Evolutionary conservation across 2,113 vertebrate species (phyloP).

Genomic region (Mohoua ochrocephala): DNA sequence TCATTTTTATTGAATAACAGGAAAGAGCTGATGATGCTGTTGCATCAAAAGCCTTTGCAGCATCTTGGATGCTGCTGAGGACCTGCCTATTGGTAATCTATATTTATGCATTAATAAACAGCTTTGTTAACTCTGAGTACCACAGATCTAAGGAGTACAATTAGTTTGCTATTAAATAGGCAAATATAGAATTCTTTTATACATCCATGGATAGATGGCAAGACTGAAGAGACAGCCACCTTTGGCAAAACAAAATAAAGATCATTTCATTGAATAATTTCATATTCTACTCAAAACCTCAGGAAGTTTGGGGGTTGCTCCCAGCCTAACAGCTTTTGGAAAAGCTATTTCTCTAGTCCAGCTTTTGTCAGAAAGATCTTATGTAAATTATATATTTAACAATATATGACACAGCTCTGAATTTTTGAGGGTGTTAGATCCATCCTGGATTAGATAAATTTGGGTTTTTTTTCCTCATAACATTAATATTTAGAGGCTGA

Average conservation of each 20-base stretch:
- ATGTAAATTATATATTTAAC: neutral
- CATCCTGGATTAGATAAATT: neutral
- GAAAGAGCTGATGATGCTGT: neutral
- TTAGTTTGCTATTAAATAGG: constrained; percentile 3
- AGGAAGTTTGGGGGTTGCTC: neutral
- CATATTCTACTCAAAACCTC: neutral
- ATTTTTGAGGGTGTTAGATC: neutral
- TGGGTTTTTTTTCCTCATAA: neutral
- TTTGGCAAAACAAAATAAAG: neutral
- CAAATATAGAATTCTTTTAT: neutral
- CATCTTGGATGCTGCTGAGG: neutral
- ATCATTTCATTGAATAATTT: neutral
- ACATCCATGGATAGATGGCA: neutral
- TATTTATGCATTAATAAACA: constrained; percentile 8
- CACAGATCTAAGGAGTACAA: neutral
- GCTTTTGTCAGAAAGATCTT: neutral
- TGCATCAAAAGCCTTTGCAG: neutral
- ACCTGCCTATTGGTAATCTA: neutral
- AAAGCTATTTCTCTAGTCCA: neutral
- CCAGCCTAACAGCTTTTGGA: neutral
- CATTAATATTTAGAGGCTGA: neutral
- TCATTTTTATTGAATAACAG: neutral
- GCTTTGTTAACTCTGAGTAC: neutral
- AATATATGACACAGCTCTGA: neutral
- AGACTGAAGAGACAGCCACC: neutral